Conservation (phyloP, 2,113 vertebrate species). For the Rhinopithecus roxellana region DNA sequence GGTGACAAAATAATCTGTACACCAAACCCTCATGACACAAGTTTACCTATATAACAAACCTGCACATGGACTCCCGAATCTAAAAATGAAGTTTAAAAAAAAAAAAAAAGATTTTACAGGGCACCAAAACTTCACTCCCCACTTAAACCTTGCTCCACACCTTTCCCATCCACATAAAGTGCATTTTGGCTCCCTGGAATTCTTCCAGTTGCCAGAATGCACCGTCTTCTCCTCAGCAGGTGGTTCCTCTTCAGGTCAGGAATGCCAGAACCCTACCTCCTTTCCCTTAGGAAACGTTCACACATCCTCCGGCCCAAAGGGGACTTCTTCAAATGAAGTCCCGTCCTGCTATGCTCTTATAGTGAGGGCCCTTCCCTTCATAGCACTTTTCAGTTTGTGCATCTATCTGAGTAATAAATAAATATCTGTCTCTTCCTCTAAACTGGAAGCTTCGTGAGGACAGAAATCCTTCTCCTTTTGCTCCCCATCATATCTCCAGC, state of each 20-base stretch:
- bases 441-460: neutral
- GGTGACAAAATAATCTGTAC: too few relatives aligned
- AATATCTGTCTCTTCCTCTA: neutral
- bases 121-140: neutral
- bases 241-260: neutral
- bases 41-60: too few relatives aligned
- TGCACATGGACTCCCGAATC: too few relatives aligned
- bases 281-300: neutral
- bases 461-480: neutral
- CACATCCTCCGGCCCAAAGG: neutral
- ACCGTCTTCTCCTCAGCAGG: rapidly evolving
- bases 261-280: neutral
- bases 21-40: too few relatives aligned
- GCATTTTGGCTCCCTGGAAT: neutral
- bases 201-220: neutral
- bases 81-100: too few relatives aligned
- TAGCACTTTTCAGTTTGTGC: neutral
- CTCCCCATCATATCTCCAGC: neutral
- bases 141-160: neutral
- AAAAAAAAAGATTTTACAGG: neutral
- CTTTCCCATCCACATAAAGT: neutral
- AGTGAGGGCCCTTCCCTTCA: neutral
- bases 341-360: too few relatives aligned
- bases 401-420: neutral
- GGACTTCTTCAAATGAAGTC: neutral